phyloP scores from a whole-genome alignment of 92 coral and sea anemone genomes.

The Plumapathes pennacea region DNA sequence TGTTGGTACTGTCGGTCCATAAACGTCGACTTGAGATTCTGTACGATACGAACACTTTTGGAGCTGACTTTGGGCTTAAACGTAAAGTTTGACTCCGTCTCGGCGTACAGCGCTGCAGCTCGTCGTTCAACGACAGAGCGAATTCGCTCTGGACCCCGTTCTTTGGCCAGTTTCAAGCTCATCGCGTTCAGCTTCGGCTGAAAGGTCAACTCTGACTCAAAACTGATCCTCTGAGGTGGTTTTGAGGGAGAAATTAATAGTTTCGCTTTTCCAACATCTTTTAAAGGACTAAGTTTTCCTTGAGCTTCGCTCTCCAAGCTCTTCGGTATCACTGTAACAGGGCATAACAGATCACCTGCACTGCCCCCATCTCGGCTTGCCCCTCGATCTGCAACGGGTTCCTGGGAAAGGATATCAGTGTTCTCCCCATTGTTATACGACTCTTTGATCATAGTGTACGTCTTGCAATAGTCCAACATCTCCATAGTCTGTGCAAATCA shows the following conservation, averaged over 20 bases:
- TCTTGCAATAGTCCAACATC: constrained; percentile 94
- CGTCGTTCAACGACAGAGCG: constrained; percentile 44
- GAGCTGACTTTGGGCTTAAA: constrained; percentile 95
- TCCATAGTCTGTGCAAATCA: constrained; percentile 39
- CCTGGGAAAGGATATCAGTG: constrained; percentile 61
- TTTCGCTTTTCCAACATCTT: constrained; percentile 40
- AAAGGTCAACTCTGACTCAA: constrained; percentile 93
- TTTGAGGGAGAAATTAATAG: constrained; percentile 63
- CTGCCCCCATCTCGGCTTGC: constrained; percentile 39
- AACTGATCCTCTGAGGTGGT: constrained; percentile 55
- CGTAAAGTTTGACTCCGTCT: constrained; percentile 72
- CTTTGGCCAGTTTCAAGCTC: constrained; percentile 92
- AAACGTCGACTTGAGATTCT: constrained; percentile 85
- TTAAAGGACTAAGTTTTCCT: constrained; percentile 61
- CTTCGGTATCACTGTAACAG: constrained; percentile 43
- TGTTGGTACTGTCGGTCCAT: constrained; percentile 94
- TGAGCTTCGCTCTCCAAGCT: constrained; percentile 2
- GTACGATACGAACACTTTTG: constrained; percentile 87
- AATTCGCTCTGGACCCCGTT: constrained; percentile 51
- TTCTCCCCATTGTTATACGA: constrained; percentile 51
- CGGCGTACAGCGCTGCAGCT: constrained; percentile 45
- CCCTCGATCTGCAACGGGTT: constrained; percentile 3
- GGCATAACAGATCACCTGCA: constrained; percentile 61
- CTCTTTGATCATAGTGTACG: constrained; percentile 76
- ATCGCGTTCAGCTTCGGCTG: constrained; percentile 84